Percentiles rank a stretch among this genome's conserved stretches.
phyloP scores from a whole-genome alignment of 2,888 invertebrate genomes.

The Syrista parreyssii region DNA sequence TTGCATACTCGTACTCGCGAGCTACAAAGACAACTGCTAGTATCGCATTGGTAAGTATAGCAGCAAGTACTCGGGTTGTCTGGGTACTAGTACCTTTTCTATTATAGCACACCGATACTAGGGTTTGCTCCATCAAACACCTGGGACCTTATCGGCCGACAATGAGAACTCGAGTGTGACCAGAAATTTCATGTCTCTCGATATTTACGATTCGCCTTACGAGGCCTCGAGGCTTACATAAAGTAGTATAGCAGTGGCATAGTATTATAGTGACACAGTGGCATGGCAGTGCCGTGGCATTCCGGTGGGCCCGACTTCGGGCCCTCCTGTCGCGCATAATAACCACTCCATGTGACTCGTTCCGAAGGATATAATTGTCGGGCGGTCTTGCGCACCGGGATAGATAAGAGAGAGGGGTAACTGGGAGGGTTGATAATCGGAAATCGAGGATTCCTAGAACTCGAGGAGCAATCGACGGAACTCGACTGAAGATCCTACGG shows the following conservation, averaged over 20 bases:
- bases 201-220: background rate
- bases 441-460: background rate
- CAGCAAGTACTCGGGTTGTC: background rate
- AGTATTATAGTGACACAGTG: too few relatives aligned
- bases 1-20: background rate
- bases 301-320: background rate
- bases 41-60: background rate
- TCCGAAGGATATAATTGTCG: background rate
- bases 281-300: background rate
- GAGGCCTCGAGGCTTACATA: background rate
- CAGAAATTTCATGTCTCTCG: slow-evolving; percentile 1
- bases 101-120: background rate
- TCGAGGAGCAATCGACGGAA: background rate
- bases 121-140: slow-evolving; percentile 24
- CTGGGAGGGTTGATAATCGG: too few relatives aligned
- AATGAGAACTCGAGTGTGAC: slow-evolving; percentile 25
- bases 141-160: slow-evolving; percentile 36
- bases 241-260: background rate
- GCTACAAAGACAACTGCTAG: background rate
- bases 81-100: background rate
- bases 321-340: background rate
- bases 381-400: background rate
- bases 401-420: background rate
- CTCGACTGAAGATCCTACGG: background rate
- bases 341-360: background rate